phyloP scores from a whole-genome alignment of 2,113 vertebrate species.

The Boleophthalmus pectinirostris region DNA sequence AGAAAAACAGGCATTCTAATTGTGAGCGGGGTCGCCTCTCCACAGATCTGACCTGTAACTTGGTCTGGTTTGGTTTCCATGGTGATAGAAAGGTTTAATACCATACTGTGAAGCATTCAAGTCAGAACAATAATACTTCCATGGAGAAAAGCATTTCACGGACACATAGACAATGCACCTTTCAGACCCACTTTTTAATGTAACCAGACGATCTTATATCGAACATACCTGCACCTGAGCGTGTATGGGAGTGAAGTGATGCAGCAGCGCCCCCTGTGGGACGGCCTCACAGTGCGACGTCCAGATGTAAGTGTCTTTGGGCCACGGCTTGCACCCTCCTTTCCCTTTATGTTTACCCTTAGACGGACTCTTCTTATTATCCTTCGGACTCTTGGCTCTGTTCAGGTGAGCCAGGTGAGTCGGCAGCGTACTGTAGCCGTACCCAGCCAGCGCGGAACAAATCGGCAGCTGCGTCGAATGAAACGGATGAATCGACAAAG shows the following conservation, averaged over 20 bases:
- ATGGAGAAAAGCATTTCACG: no score
- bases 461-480: conserved; percentile 61
- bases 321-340: conserved; percentile 72
- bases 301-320: conserved; percentile 73
- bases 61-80: no score
- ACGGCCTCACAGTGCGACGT: conserved; percentile 67
- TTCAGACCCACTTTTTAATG: no score
- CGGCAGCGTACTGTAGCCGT: conserved; percentile 78
- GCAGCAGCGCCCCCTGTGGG: conserved; percentile 35
- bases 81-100: no score
- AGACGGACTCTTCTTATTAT: conserved; percentile 85
- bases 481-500: conserved; percentile 67
- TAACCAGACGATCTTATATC: no score
- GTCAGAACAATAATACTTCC: no score
- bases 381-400: conserved; percentile 77
- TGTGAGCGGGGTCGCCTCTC: no score
- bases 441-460: conserved; percentile 47
- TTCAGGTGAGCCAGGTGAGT: conserved; percentile 65
- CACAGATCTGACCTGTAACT: no score
- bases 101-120: no score
- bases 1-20: no score
- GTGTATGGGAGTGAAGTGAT: conserved; percentile 50
- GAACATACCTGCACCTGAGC: conserved; percentile 61
- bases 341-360: conserved; percentile 83
- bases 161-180: no score